These are phyloP conservation scores for Notiomystis cincta DNA, from an alignment of 2,113 vertebrate species.

Conservation along the genomic window DNA sequence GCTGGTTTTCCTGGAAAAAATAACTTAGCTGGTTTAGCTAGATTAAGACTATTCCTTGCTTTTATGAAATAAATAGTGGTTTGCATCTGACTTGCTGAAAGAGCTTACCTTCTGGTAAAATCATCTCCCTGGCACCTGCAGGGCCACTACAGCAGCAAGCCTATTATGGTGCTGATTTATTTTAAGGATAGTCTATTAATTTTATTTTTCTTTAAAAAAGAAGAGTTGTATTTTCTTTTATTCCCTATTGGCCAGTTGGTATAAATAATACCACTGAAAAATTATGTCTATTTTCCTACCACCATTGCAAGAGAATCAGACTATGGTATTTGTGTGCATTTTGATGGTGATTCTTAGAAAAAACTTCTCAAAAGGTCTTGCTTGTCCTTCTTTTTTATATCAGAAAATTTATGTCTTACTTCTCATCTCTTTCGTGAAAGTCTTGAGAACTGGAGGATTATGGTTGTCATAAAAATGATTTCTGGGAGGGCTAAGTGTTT, in stretches of 20 bases:
- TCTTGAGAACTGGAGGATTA: slow-evolving; percentile 28
- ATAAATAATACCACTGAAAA: neutral
- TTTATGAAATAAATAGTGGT: neutral
- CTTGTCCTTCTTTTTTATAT: neutral
- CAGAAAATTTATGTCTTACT: neutral
- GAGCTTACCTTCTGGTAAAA: neutral
- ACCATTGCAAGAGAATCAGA: neutral
- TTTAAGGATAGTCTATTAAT: neutral
- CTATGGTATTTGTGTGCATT: neutral
- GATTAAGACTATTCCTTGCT: neutral
- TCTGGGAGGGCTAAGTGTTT: neutral
- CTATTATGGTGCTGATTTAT: neutral
- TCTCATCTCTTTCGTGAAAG: neutral
- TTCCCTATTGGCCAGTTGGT: neutral
- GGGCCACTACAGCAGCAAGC: neutral
- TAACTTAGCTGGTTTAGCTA: neutral
- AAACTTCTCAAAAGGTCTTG: slow-evolving; percentile 17
- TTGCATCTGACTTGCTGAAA: neutral
- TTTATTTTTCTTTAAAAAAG: neutral
- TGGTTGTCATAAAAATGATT: slow-evolving; percentile 43
- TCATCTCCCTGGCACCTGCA: neutral
- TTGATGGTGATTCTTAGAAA: neutral
- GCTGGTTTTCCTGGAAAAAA: neutral
- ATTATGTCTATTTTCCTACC: neutral
- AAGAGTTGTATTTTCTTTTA: neutral